Evolutionary conservation across 1,140 invertebrate genomes (phyloP), one percentile per base, ranked within the genome.

Genomic region (Magallana angulata): DNA sequence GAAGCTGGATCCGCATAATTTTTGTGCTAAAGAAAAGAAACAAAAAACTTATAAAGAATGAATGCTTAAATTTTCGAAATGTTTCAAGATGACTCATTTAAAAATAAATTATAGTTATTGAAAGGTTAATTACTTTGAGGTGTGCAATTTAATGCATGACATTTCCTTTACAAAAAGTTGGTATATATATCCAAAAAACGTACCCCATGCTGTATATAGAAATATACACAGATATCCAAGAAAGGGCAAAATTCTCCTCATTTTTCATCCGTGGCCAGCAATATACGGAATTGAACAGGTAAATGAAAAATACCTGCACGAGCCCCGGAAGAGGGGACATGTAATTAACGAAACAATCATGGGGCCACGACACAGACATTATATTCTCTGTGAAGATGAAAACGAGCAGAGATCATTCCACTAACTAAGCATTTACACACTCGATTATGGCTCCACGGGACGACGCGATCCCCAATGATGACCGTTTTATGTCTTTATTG

Each of bases 401-500:
- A 71, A 71, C 18, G 24, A 36, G 36, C 36, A 36, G 68, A 3
- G 24, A 71, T 71, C 68, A 71, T 71, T 30, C 24, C 64, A 30
- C 24, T 71, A 71, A 71, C 68, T 36, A 71, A 2, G 68, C 36
- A 30, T 71, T 71, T 30, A 71, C 18, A 71, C 9, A 12, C 12
- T 30, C 36, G 24, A 30, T 71, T 71, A 71, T 71, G 68, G 30
- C 68, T 71, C 36, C 68, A 30, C 68, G 68, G 68, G 68, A 71
- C 68, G 24, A 30, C 7, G 68, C 68, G 68, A 71, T 71, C 24
- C 24, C 12, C 8, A 12, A 36, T 71, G 68, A 71, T 71, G 68
- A 30, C 36, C 68, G 68, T 71, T 71, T 71, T 36, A 71, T 71
- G 68, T 71, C 68, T 71, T 71, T 71, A 71, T 71, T 71, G 68